Conservation (phyloP, 2,888 invertebrate species). For the Andrena fulva region DNA sequence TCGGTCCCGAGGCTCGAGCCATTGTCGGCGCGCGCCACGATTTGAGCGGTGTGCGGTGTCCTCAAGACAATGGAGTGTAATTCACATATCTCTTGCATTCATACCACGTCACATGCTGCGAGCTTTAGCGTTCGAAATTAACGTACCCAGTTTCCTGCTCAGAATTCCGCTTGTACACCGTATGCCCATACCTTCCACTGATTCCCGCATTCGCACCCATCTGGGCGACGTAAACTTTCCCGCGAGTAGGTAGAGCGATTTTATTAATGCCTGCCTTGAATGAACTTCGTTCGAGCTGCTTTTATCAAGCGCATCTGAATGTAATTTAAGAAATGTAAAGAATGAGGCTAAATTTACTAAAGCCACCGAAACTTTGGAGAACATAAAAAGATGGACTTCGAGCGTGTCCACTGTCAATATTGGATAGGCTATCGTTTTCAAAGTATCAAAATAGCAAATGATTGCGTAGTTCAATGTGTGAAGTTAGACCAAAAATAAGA, state of each 20-base stretch:
- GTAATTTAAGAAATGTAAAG: too few species aligned
- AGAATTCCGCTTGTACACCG: conserved; percentile 56
- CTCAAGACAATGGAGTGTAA: conserved; percentile 63
- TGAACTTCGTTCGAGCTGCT: conserved; percentile 1
- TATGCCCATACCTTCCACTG: conserved; percentile 26
- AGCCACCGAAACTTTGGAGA: too few species aligned
- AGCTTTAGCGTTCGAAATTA: conserved; percentile 58
- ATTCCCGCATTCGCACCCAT: conserved; percentile 7
- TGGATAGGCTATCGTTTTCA: too few species aligned
- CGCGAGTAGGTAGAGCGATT: conserved; percentile 16
- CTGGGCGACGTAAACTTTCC: not conserved
- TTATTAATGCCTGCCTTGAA: conserved; percentile 20
- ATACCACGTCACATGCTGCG: conserved; percentile 55
- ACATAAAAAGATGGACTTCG: too few species aligned
- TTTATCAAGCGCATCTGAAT: not conserved
- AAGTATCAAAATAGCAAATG: too few species aligned
- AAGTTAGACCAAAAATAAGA: too few species aligned
- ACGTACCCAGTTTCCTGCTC: conserved; percentile 54
- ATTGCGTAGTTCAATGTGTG: too few species aligned
- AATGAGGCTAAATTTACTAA: too few species aligned
- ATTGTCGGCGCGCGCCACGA: conserved; percentile 29
- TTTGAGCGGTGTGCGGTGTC: conserved; percentile 47
- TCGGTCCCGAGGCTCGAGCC: not conserved
- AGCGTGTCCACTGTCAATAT: too few species aligned
- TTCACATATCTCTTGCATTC: conserved; percentile 66